Base-by-base conservation (phyloP, 2,113 vertebrate species). In the Caloenas nicobarica region DNA sequence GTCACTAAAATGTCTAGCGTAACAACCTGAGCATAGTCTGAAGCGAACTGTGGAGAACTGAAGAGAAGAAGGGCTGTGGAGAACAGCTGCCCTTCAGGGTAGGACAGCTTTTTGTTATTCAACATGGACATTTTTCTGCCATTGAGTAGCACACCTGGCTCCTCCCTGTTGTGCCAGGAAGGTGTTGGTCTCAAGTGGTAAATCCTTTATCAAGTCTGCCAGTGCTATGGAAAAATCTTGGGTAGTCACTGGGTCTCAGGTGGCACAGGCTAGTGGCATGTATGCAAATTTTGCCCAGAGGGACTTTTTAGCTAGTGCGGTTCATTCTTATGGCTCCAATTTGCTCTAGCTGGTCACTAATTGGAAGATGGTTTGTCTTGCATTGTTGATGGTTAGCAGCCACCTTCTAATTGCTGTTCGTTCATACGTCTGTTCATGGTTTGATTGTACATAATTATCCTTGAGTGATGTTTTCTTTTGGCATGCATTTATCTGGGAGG, bases 311-410 rank as follows among this genome's bases (percentile, higher is more conserved):
- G 29, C 53, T 73, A 23, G 9, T 33, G 40, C 61, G 54, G 19
- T 66, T 62, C 7, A 23, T 76, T 71, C 74, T 85, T 70, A 46
- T 54, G 62, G 7, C 15, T 90, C 15, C 66, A 24, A 46, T 86
- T 94, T 81, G 19, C 65, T 87, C n/a, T 53, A 46, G 31, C n/a
- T 80, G 50, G 9, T 83, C 31, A 14, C 42, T 94, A n/a, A 65
- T 28, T 94, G 36, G 33, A 66, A 81, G 22, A 50, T 58, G 11
- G 14, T 80, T 94, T 90, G 7, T 73, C 58, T 86, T 70, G 64
- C 62, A 14, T 40, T 90, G n/a, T 68, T 88, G 40, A 48, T 76
- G 50, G 28, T 58, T 89, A 51, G 54, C 46, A 85, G 58, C 61
- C 23, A 38, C 40, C 16, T 79, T 57, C 53, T 66, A 51, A 34